Percentiles rank a stretch among this genome's conserved stretches.
phyloP scores from a whole-genome alignment of 2,113 vertebrate species.

The Eulacestoma nigropectus region DNA sequence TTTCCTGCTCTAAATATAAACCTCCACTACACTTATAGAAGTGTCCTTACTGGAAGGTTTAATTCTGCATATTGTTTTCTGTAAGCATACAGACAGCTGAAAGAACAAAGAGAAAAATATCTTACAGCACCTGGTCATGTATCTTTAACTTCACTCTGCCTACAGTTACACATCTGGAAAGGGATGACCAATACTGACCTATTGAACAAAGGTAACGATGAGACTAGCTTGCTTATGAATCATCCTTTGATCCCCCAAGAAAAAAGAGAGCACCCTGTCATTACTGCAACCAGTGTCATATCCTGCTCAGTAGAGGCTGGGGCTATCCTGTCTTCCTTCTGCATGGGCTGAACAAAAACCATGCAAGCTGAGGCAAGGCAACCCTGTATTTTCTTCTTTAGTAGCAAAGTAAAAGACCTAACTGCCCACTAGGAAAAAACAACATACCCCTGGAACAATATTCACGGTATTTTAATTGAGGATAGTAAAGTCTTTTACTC shows the following conservation, averaged over 20 bases:
- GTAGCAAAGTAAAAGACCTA: background rate
- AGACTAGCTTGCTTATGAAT: background rate
- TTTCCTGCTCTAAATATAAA: background rate
- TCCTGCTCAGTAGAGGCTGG: background rate
- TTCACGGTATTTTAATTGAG: background rate
- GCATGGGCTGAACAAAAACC: background rate
- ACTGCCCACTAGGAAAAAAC: background rate
- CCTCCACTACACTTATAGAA: background rate
- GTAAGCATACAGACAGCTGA: background rate
- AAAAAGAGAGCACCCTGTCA: background rate
- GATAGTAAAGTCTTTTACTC: background rate
- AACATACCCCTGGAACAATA: background rate
- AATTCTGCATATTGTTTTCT: background rate
- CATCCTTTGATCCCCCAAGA: background rate
- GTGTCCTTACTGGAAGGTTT: background rate
- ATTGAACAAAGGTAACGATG: background rate
- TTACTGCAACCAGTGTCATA: background rate
- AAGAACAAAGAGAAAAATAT: background rate
- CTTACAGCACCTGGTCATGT: background rate
- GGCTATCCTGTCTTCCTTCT: background rate
- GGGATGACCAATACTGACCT: background rate
- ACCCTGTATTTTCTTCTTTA: fast-evolving
- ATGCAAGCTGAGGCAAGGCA: background rate
- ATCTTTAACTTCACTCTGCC: background rate
- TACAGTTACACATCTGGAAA: background rate